phyloP scores from a whole-genome alignment of 2,113 vertebrate genomes.

The Tichodroma muraria region DNA sequence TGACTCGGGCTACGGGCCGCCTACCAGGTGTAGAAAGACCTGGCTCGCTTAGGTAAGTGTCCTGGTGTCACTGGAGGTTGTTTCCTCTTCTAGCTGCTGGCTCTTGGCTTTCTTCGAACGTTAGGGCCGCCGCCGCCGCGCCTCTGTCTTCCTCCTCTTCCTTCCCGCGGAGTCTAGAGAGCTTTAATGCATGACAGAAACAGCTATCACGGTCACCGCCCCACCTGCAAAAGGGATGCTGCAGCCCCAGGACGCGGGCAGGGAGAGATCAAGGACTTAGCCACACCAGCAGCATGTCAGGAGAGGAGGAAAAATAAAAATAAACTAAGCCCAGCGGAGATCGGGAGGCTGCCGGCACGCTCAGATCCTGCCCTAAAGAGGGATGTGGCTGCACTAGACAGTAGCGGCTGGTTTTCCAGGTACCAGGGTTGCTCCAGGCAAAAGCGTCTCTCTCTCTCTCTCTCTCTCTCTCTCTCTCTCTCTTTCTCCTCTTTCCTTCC shows the following conservation, averaged over 20 bases:
- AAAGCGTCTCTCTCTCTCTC: constrained; percentile 52
- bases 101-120: constrained; percentile 60
- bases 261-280: constrained; percentile 61
- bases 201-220: constrained; percentile 43
- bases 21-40: not conserved
- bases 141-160: constrained; percentile 43
- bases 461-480: not conserved
- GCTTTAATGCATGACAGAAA: constrained; percentile 55
- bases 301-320: constrained; percentile 54
- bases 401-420: constrained; percentile 76
- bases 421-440: constrained; percentile 73
- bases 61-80: constrained; percentile 57
- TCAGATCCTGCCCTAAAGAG: constrained; percentile 64
- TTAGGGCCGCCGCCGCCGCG: constrained; percentile 23
- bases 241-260: constrained; percentile 64
- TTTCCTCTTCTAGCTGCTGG: constrained; percentile 65
- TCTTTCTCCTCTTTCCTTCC: constrained; percentile 12
- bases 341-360: constrained; percentile 69
- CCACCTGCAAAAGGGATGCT: constrained; percentile 56
- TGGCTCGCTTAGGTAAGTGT: constrained; percentile 27
- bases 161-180: constrained; percentile 33
- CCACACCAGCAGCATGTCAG: constrained; percentile 60
- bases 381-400: constrained; percentile 63
- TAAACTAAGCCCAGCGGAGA: constrained; percentile 61
- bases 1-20: not conserved